phyloP scores from a whole-genome alignment of 2,113 vertebrate genomes.

The Danio rerio region DNA sequence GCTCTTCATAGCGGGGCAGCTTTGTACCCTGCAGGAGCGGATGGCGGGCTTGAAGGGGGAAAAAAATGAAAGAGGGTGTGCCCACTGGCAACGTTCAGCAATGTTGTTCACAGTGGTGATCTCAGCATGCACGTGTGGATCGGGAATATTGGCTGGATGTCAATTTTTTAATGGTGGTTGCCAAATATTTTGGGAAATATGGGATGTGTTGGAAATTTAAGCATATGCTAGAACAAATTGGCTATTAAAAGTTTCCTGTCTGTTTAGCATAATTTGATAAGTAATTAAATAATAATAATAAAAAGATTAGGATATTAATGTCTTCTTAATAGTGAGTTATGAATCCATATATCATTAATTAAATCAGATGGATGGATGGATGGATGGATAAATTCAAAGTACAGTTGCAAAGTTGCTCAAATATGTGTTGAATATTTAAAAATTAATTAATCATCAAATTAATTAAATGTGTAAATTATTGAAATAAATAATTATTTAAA shows the following conservation, averaged over 20 bases:
- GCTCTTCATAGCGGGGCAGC: slow-evolving; percentile 60
- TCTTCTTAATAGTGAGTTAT: too few species aligned
- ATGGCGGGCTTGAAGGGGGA: slow-evolving; percentile 64
- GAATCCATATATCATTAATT: too few species aligned
- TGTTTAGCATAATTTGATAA: not conserved
- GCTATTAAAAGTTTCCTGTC: not conserved
- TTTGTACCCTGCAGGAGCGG: slow-evolving; percentile 72
- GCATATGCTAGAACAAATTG: not conserved
- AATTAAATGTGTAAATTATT: too few species aligned
- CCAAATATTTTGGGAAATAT: not conserved
- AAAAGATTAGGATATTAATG: too few species aligned
- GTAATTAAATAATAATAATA: too few species aligned
- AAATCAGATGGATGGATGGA: too few species aligned
- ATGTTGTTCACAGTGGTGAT: slow-evolving; percentile 45
- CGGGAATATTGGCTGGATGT: slow-evolving; percentile 51
- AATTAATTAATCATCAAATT: too few species aligned
- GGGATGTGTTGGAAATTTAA: not conserved
- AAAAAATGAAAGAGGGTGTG: slow-evolving; percentile 55
- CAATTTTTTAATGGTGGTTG: not conserved
- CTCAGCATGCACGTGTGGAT: slow-evolving; percentile 60
- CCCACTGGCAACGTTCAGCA: slow-evolving; percentile 64
- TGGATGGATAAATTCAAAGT: too few species aligned
- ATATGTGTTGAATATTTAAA: too few species aligned
- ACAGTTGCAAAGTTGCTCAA: too few species aligned
- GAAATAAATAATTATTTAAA: too few species aligned